Conservation (phyloP, 2,113 vertebrate genomes). For the Macrotis lagotis region DNA sequence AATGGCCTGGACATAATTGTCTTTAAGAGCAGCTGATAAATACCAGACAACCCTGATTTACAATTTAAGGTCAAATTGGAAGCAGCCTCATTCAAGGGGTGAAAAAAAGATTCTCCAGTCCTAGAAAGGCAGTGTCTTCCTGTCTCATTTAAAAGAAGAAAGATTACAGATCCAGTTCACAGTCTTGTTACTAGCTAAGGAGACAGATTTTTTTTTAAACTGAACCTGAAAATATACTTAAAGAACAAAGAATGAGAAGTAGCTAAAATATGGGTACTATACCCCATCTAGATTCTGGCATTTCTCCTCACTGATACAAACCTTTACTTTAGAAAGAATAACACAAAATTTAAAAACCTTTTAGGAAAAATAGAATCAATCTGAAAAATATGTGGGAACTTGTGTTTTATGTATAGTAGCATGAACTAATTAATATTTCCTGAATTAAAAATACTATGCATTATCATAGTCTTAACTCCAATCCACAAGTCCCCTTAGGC, state of each 20-base stretch:
- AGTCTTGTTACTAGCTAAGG: conserved; percentile 34
- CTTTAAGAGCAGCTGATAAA: conserved; percentile 31
- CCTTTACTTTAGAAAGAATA: background rate
- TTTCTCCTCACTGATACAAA: background rate
- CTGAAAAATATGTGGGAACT: background rate
- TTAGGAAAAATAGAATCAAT: background rate
- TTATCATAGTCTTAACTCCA: background rate
- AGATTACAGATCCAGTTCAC: conserved; percentile 36
- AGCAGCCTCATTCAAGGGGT: conserved; percentile 46
- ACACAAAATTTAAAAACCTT: background rate
- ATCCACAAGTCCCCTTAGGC: background rate
- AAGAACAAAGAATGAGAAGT: conserved; percentile 36
- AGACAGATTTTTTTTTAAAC: conserved; percentile 10
- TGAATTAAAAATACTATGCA: background rate
- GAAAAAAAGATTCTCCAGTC: conserved; percentile 43
- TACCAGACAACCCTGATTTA: conserved; percentile 16
- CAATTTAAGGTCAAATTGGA: background rate
- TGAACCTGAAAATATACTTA: conserved; percentile 45
- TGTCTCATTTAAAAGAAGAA: conserved; percentile 41
- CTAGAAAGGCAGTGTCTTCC: conserved; percentile 40
- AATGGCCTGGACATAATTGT: background rate
- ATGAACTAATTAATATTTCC: conserved; percentile 21
- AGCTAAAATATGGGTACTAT: background rate
- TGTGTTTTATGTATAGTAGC: background rate
- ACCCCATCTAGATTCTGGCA: background rate